These are phyloP conservation scores for Tetropium fuscum DNA, from an alignment of 2,888 invertebrate species.

Conservation along the genomic window DNA sequence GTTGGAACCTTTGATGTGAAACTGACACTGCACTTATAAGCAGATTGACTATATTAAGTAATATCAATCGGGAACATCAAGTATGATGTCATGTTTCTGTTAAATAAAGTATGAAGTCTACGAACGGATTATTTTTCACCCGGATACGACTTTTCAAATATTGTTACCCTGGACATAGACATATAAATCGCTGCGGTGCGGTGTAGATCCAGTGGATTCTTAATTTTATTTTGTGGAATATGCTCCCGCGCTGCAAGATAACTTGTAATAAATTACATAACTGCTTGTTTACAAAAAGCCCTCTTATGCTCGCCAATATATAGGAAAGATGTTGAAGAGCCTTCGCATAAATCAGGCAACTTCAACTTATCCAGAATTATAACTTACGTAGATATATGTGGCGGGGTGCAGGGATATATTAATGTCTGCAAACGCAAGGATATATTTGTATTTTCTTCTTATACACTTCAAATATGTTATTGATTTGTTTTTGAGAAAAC, in stretches of 20 bases:
- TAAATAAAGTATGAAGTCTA: too few relatives aligned
- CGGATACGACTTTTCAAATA: too few relatives aligned
- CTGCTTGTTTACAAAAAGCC: slow-evolving; percentile 48
- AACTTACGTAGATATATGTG: slow-evolving; percentile 45
- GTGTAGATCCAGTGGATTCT: not conserved
- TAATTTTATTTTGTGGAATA: slow-evolving; percentile 13
- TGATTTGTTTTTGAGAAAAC: slow-evolving; percentile 14
- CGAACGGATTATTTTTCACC: too few relatives aligned
- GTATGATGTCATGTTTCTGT: too few relatives aligned
- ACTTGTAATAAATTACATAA: slow-evolving; percentile 44
- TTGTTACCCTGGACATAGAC: too few relatives aligned
- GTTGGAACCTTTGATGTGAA: too few relatives aligned
- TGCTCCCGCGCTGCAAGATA: slow-evolving; percentile 25
- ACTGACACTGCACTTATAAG: too few relatives aligned
- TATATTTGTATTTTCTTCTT: slow-evolving; percentile 10
- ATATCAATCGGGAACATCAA: too few relatives aligned
- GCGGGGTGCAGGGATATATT: slow-evolving; percentile 12
- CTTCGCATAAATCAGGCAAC: slow-evolving; percentile 40
- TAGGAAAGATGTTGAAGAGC: slow-evolving; percentile 37
- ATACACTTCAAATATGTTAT: slow-evolving; percentile 13
- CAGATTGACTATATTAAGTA: too few relatives aligned
- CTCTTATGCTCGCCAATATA: slow-evolving; percentile 45
- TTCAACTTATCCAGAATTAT: slow-evolving; percentile 46
- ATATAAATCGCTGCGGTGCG: too few relatives aligned
- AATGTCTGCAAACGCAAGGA: slow-evolving; percentile 4